phyloP scores from a whole-genome alignment of 2,888 invertebrate species.

The Cenopis cana region DNA sequence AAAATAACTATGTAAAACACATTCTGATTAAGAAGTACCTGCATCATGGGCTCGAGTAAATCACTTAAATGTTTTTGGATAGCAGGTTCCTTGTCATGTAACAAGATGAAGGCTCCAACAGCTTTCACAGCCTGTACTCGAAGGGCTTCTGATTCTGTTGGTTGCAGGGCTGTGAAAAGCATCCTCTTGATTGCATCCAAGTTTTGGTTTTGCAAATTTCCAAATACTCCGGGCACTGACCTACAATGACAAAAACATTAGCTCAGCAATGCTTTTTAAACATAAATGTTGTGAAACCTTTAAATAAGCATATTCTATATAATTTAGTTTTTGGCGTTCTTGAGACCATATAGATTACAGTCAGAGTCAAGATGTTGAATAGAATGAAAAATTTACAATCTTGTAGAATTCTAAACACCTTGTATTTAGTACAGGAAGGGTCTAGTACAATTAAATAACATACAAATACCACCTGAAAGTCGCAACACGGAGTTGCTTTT shows the following conservation, averaged over 20 bases:
- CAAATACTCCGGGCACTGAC: slow-evolving; percentile 98
- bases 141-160: slow-evolving; percentile 89
- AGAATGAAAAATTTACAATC: no score
- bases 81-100: slow-evolving; percentile 96
- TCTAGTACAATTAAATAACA: no score
- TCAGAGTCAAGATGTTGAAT: no score
- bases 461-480: no score
- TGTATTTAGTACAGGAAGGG: no score
- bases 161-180: slow-evolving; percentile 92
- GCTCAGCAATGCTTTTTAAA: neutral
- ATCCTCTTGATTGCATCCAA: slow-evolving; percentile 97
- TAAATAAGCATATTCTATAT: no score
- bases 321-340: no score
- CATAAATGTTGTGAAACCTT: no score
- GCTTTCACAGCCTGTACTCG: slow-evolving; percentile 93
- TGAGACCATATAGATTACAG: no score
- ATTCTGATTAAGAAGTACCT: slow-evolving; percentile 72
- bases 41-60: slow-evolving; percentile 91
- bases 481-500: no score
- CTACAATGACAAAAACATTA: slow-evolving; percentile 71
- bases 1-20: neutral
- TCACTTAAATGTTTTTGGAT: slow-evolving; percentile 96
- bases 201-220: slow-evolving; percentile 96
- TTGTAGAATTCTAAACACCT: no score
- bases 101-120: slow-evolving; percentile 93